Evolutionary conservation across 2,888 invertebrate species (phyloP), one percentile per base, ranked within the genome.

Genomic region (Hoplodrina ambigua): DNA sequence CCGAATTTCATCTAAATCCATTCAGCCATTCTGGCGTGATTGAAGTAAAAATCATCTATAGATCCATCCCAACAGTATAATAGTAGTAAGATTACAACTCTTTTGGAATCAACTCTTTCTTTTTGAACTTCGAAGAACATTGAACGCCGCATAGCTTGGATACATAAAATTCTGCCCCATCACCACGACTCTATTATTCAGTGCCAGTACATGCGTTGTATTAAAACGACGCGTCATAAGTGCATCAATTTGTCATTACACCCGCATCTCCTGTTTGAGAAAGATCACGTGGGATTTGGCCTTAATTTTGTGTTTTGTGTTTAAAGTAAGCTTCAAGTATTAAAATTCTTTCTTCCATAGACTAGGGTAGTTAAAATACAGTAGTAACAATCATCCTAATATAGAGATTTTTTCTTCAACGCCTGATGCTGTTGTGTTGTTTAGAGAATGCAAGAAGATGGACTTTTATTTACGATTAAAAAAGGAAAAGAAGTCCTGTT

Each of bases 111-210:
- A 37, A 13, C 20, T 56, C 13, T 50, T 72, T 52, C 19, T 25
- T 78, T 59, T 64, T 46, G 8, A 56, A 60, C 30, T 11, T 52
- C 37, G 17, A 64, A 79, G 79, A 56, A 72, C 60, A 64, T 56
- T 50, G 67, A 73, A 52, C 57, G 41, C 37, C 10, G 60, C 69
- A 72, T 72, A 68, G 70, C 72, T 80, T 75, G 78, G 75, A 80
- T 72, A 78, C 52, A 85, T 79, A 53, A 52, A 37, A 79, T 86
- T 87, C 77, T 88, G 94, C 91, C 69, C 65, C 78, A 88, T 95
- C 95, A 94, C 88, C 80, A 86, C 85, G 67, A 79, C 87, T 92
- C 91, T 92, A 94, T 94, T 92, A 94, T 91, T 94, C 93, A 94
- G 88, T 91, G 92, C 88, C 92, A 89, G 88, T 91, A 90, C 89